phyloP scores from a whole-genome alignment of 2,797 vertebrate genomes.

The Clarias platycephalus region DNA sequence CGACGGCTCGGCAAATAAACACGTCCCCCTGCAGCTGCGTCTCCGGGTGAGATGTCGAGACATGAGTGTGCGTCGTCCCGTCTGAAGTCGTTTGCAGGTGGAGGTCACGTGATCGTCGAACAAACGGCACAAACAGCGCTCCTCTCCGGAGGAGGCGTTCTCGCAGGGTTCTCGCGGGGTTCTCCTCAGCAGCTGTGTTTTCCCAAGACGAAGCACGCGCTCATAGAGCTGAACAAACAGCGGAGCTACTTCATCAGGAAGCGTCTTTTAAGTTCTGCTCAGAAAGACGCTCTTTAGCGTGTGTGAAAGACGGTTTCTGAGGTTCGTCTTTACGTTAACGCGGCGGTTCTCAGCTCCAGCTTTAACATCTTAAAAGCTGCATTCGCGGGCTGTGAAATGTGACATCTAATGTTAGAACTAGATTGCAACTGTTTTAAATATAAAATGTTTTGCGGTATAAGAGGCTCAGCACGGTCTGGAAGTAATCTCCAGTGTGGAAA shows the following conservation, averaged over 20 bases:
- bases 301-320: neutral
- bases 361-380: neutral
- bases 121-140: conserved; percentile 65
- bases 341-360: neutral
- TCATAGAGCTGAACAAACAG: conserved; percentile 22
- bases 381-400: neutral
- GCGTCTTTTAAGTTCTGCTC: neutral
- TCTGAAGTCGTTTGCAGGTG: conserved; percentile 58
- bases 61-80: conserved; percentile 57
- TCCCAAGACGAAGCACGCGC: conserved; percentile 59
- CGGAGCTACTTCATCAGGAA: conserved; percentile 32
- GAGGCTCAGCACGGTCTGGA: too few species aligned
- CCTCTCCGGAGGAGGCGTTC: conserved; percentile 58
- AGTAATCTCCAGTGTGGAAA: neutral
- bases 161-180: conserved; percentile 17
- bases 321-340: neutral
- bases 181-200: conserved; percentile 74
- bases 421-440: neutral
- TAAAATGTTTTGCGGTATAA: too few species aligned
- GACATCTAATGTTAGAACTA: neutral
- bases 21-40: conserved; percentile 51
- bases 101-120: conserved; percentile 65
- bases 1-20: conserved; percentile 50
- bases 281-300: neutral
- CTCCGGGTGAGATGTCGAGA: conserved; percentile 46